Conservation (phyloP, 53 echinoderm and acorn worm genomes). For the Holothuria scabra region DNA sequence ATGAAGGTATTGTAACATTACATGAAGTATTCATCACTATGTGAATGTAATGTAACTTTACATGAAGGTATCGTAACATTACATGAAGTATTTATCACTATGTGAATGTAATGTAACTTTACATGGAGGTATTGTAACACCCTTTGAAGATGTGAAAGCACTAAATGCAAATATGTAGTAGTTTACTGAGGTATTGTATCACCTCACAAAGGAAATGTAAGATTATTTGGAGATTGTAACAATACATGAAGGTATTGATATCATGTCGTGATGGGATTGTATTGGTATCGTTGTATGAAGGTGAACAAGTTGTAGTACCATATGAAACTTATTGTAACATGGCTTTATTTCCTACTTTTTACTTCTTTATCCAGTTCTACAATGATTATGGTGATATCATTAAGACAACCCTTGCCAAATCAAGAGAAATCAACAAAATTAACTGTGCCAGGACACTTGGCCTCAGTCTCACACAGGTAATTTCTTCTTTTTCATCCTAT, state of each 20-base stretch:
- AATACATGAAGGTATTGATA: too few species aligned
- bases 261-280: too few species aligned
- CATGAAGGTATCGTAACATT: conserved; percentile 73
- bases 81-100: too few species aligned
- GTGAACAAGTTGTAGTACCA: conserved; percentile 31
- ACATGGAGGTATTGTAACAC: conserved; percentile 76
- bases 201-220: neutral
- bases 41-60: conserved; percentile 72
- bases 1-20: conserved; percentile 71
- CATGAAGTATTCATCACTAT: too few species aligned
- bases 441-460: conserved; percentile 96
- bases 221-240: conserved; percentile 84
- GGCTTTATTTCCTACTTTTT: too few species aligned
- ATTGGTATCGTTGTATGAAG: conserved; percentile 97
- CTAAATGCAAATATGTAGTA: too few species aligned
- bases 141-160: conserved; percentile 68
- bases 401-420: conserved; percentile 96
- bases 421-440: conserved; percentile 96
- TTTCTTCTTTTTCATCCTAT: neutral
- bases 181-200: conserved; percentile 69
- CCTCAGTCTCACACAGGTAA: conserved; percentile 92
- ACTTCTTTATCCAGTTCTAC: conserved; percentile 75
- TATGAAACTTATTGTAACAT: too few species aligned
- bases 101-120: conserved; percentile 65
- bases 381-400: conserved; percentile 99